Base-by-base conservation (phyloP, 2,797 vertebrate genomes). In the Ctenopoma multispine region DNA sequence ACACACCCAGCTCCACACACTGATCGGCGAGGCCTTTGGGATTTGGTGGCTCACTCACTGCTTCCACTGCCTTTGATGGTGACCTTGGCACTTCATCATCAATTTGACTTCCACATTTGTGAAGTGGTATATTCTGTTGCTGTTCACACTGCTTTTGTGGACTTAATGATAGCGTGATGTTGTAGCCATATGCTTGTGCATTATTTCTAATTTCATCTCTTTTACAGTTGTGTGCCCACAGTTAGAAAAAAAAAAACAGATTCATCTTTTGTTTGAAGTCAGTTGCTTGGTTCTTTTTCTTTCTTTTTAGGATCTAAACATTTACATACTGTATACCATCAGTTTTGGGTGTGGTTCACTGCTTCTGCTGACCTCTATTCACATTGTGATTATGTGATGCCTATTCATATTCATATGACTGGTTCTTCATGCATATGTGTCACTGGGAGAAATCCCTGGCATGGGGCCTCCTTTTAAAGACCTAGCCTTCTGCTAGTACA, bases 391-490 rank as follows among this genome's bases (percentile, higher is more conserved):
- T 54, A 58, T 46, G 43, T 47, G 20, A 66, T 58, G 49, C 17
- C 53, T 75, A 85, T 92, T 91, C 78, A 87, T 90, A 87, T 88
- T 89, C 82, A 88, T 84, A 57, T 67, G 51, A 46, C 47, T 20
- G 9, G 21, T 27, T 51, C 44, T 53, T 31, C 61, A 34, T 47
- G 61, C 71, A 59, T 48, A 21, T 47, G 21, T 49, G 36, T 69
- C 24, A 34, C 62, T 68, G 56, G 47, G 56, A 43, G 59, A 51
- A 38, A 47, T 48, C 56, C 48, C 13, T 50, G 34, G 29, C 41
- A 77, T 57, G 41, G 63, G 69, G 82, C 83, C 79, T 71, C 84
- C 84, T 79, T 72, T 70, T 47, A 61, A 23, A 44, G 47, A 60
- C 73, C 47, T 72, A 24, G 41, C 51, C 60, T 55, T 46, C 51